Evolutionary conservation across 1,140 invertebrate species (phyloP), one percentile per base, ranked within the genome.

Genomic region (Drosophila parvula): DNA sequence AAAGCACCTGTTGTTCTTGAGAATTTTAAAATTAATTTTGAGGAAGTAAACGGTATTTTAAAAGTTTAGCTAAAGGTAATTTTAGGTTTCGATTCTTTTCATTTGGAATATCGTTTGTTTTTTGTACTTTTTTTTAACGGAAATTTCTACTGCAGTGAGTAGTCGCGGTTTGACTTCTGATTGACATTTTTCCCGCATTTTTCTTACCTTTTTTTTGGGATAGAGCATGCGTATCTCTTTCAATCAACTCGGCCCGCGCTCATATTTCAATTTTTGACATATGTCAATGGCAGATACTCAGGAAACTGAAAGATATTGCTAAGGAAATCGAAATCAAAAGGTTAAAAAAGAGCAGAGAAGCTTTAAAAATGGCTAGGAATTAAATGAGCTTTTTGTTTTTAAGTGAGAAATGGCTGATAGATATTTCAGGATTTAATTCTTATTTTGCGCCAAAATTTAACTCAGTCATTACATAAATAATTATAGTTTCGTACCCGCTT

Each of bases 151-250:
- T 75, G 77, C 74, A 63, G 81, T 89, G 70, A 78, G 59, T 56
- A 78, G 63, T 79, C 78, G 80, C 70, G 80, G 78, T 89, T 80
- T 81, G 80, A 89, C 78, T 84, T 78, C 55, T 89, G 84, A 89
- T 89, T 89, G 84, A 89, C 84, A 84, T 89, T 89, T 75, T 68
- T 53, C 45, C 36, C 67, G 56, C 14, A n/a, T 34, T 64, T 64
- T 60, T 59, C 22, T 6, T 3, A 22, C 34, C 5, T 64, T 69
- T 65, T 68, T 45, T 56, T 82, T 53, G 58, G 50, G 55, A 59
- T 51, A 51, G 22, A 58, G 40, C 53, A 40, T 40, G 61, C 45
- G 41, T 48, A 79, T 79, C 56, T 83, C 56, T 70, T 70, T 50
- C 65, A 57, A 27, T 82, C 76, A 44, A 36, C 48, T 50, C 55